A percentile compares a stretch with the other conserved stretches of the same genome.
phyloP scores from a whole-genome alignment of 2,888 invertebrate species.

The Gortyna flavago region DNA sequence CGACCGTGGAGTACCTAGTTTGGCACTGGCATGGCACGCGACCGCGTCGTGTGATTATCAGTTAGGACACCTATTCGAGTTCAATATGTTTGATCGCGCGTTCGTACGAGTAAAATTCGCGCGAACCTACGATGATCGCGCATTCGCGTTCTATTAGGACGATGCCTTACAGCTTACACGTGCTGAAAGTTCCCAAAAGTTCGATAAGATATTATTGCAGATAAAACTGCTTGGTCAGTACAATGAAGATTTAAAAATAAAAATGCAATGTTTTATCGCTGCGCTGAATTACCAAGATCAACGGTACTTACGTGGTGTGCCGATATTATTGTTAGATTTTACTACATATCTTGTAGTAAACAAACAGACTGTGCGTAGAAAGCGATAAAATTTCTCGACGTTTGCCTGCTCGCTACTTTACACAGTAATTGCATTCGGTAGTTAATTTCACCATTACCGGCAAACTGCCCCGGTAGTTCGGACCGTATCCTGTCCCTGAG shows the following conservation, averaged over 20 bases:
- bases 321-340: slow-evolving; percentile 67
- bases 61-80: too few species aligned
- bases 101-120: too few species aligned
- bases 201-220: slow-evolving; percentile 9
- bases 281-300: slow-evolving; percentile 38
- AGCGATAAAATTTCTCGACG: slow-evolving; percentile 79
- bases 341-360: slow-evolving; percentile 72
- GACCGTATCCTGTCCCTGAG: slow-evolving; percentile 62
- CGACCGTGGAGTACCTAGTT: too few species aligned
- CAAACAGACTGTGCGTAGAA: slow-evolving; percentile 76
- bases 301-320: slow-evolving; percentile 52
- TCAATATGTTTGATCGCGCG: too few species aligned
- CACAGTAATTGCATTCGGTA: slow-evolving; percentile 77
- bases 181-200: slow-evolving; percentile 2
- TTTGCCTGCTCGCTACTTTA: slow-evolving; percentile 69
- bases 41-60: too few species aligned
- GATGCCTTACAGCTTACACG: slow-evolving; percentile 19
- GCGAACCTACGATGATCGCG: too few species aligned
- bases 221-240: slow-evolving; percentile 18
- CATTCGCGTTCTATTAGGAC: too few species aligned
- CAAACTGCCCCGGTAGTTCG: slow-evolving; percentile 72
- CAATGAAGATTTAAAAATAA: neutral
- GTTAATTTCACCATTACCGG: slow-evolving; percentile 76
- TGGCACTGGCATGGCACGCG: too few species aligned
- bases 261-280: slow-evolving; percentile 15